phyloP scores from a whole-genome alignment of 1,140 invertebrate genomes.

The Hyphantria cunea region DNA sequence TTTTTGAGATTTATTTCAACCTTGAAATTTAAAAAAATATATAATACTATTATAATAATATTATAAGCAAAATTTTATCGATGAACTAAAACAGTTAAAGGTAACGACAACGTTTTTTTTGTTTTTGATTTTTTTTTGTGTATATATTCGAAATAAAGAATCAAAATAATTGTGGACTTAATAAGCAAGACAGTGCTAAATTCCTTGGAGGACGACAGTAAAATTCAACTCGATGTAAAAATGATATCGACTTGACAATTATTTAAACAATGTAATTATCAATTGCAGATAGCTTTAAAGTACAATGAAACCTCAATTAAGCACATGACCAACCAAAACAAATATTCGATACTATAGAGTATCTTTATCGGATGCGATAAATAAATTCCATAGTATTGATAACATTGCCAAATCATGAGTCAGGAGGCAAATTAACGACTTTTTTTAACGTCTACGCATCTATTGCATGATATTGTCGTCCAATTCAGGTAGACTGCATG shows the following conservation, averaged over 20 bases:
- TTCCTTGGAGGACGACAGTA: no score
- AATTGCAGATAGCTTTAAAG: neutral
- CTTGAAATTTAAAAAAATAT: no score
- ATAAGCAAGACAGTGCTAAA: no score
- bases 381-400: constrained; percentile 40
- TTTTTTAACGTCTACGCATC: constrained; percentile 46
- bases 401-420: constrained; percentile 49
- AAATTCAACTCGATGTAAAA: no score
- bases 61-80: no score
- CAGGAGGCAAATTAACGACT: constrained; percentile 42
- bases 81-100: no score
- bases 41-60: no score
- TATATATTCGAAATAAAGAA: no score
- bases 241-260: neutral
- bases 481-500: constrained; percentile 71
- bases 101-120: no score
- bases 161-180: no score
- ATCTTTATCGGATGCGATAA: constrained; percentile 29
- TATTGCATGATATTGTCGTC: constrained; percentile 49
- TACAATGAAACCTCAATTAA: constrained; percentile 15
- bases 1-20: no score
- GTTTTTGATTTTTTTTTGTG: no score
- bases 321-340: constrained; percentile 38
- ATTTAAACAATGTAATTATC: constrained; percentile 6
- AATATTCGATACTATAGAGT: constrained; percentile 14